Evolutionary conservation across 2,113 vertebrate species (phyloP).

Genomic region (Asarcornis scutulata): DNA sequence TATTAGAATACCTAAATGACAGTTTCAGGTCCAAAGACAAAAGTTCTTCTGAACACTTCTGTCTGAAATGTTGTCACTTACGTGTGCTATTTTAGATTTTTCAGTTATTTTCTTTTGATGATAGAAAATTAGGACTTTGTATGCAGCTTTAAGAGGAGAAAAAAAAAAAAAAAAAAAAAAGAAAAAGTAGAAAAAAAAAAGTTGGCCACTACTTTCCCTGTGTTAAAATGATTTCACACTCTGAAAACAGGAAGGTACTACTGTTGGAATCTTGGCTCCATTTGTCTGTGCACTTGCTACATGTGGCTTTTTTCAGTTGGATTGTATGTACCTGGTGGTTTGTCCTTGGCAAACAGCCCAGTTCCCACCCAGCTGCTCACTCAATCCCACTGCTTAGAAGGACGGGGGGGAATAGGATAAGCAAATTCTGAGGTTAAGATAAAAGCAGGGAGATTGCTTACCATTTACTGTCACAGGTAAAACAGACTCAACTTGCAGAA

Average conservation of each 20-base stretch:
- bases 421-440: neutral
- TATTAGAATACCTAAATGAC: neutral
- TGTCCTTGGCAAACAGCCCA: neutral
- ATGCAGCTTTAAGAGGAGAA: neutral
- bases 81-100: neutral
- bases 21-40: neutral
- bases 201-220: neutral
- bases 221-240: neutral
- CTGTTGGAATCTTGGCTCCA: neutral
- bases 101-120: neutral
- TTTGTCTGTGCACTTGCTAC: neutral
- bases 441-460: neutral
- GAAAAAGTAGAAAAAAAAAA: neutral
- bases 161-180: rapidly evolving
- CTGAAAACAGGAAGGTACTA: neutral
- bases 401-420: neutral
- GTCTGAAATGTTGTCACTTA: neutral
- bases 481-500: neutral
- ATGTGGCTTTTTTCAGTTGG: neutral
- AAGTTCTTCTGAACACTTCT: neutral
- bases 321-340: neutral
- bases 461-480: neutral
- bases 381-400: neutral
- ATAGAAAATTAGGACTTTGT: neutral
- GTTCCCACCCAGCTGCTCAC: neutral